Conservation (phyloP, 2,113 vertebrate genomes). For the Platycercus adscitus region DNA sequence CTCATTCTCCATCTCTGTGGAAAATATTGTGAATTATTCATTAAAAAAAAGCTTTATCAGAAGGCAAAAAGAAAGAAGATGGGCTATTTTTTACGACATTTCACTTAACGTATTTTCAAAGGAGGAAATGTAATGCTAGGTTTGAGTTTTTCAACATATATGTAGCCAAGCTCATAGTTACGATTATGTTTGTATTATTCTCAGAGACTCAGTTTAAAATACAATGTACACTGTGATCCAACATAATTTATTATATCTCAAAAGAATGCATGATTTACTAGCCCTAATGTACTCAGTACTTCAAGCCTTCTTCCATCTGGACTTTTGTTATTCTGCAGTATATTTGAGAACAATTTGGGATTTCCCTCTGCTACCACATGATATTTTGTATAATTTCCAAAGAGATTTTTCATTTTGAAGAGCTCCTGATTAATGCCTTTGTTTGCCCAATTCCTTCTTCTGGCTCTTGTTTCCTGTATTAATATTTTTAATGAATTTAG, state of each 20-base stretch:
- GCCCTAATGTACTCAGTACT: constrained; percentile 33
- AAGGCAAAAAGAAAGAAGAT: neutral
- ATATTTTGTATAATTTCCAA: constrained; percentile 30
- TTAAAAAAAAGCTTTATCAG: neutral
- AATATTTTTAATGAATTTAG: constrained; percentile 64
- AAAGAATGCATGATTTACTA: constrained; percentile 54
- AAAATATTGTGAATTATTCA: constrained; percentile 32
- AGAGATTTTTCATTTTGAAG: constrained; percentile 51
- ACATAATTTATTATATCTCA: constrained; percentile 36
- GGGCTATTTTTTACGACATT: neutral
- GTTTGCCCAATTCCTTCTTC: constrained; percentile 40
- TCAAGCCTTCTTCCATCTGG: constrained; percentile 54
- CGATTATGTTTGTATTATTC: neutral
- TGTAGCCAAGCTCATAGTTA: neutral
- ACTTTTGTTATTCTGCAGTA: constrained; percentile 28
- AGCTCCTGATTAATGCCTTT: constrained; percentile 53
- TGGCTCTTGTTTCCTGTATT: constrained; percentile 37
- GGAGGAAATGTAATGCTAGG: neutral
- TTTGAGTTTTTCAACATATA: constrained; percentile 3
- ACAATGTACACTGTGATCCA: constrained; percentile 37
- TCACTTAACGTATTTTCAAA: neutral
- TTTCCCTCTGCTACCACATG: neutral
- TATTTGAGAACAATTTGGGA: constrained; percentile 38
- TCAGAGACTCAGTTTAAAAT: constrained; percentile 32
- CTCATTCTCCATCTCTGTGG: neutral